Conservation (phyloP, 2,113 vertebrate species). For the Anarhynchus alexandrinus region DNA sequence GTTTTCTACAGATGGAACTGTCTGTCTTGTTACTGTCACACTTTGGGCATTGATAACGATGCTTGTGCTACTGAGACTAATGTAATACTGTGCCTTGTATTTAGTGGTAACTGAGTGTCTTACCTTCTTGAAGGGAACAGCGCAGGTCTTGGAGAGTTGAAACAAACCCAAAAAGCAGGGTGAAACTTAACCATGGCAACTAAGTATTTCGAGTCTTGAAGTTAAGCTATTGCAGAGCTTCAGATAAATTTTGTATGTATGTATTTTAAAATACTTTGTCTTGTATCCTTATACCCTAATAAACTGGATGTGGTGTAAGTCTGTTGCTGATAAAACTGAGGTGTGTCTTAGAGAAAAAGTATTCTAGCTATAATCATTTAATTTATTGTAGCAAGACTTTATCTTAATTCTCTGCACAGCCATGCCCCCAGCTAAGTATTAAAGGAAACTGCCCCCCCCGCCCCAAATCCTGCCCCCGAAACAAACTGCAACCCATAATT, state of each 20-base stretch:
- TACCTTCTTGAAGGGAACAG: not conserved
- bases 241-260: not conserved
- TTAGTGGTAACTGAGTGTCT: not conserved
- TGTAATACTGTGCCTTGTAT: not conserved
- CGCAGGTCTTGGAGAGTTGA: not conserved
- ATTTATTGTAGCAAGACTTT: not conserved
- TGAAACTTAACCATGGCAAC: not conserved
- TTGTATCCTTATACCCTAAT: not conserved
- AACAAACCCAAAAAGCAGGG: not conserved
- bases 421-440: fast-evolving
- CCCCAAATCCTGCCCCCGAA: not conserved
- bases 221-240: not conserved
- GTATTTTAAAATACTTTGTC: not conserved
- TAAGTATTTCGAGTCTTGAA: not conserved
- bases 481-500: fast-evolving
- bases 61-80: not conserved
- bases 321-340: not conserved
- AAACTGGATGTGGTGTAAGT: not conserved
- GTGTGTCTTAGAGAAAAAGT: not conserved
- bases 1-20: not conserved
- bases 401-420: not conserved
- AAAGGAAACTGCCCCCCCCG: not conserved
- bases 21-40: not conserved
- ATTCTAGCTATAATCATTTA: not conserved
- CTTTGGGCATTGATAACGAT: not conserved